These are phyloP conservation scores for Heliothis virescens DNA, from an alignment of 1,140 invertebrate genomes.

Conservation along the genomic window DNA sequence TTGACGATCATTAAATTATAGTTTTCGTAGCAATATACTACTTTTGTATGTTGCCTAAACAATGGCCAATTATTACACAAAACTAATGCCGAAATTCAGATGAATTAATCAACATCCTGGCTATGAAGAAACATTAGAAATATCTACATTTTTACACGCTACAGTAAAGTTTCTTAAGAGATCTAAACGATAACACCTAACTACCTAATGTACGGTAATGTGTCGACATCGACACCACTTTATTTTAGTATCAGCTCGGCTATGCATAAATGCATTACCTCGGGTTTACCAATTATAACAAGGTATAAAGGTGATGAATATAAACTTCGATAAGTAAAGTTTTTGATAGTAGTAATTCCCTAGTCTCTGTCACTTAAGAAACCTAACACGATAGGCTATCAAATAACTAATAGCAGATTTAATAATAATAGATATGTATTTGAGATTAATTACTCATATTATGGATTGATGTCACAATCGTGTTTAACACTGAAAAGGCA, in stretches of 20 bases:
- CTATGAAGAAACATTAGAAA: background rate
- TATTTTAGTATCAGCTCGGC: conserved; percentile 9
- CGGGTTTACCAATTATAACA: background rate
- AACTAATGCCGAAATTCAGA: background rate
- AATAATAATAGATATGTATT: background rate
- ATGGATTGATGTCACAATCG: background rate
- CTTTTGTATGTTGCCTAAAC: no score
- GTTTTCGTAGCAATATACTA: no score
- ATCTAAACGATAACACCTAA: conserved; percentile 13
- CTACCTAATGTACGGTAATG: background rate
- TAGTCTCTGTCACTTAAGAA: no score
- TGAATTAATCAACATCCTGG: conserved; percentile 26
- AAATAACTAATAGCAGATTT: background rate
- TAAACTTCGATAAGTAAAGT: no score
- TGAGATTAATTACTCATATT: background rate
- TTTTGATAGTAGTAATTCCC: no score
- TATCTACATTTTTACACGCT: conserved; percentile 35
- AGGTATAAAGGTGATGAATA: background rate
- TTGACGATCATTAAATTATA: no score
- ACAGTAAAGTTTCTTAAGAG: background rate
- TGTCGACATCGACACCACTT: conserved; percentile 7
- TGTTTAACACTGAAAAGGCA: conserved; percentile 25
- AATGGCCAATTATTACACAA: no score
- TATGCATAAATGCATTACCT: conserved; percentile 17
- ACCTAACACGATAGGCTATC: no score